These are phyloP conservation scores for Plectrocnemia conspersa DNA, from an alignment of 1,140 invertebrate species.

Conservation along the genomic window DNA sequence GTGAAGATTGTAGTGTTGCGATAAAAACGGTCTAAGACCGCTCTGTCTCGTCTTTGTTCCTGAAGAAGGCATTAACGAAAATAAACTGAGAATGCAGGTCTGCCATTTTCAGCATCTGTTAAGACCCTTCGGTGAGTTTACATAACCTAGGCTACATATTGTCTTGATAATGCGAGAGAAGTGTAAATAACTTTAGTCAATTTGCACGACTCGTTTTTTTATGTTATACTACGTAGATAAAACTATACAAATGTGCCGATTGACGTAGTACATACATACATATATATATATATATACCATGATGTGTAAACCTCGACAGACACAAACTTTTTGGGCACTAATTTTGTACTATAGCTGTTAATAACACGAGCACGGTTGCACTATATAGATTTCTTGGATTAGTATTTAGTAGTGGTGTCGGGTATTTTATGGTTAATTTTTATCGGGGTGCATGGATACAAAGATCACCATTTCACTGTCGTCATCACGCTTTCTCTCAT, in stretches of 20 bases:
- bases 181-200: too few species aligned
- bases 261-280: neutral
- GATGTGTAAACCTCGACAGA: conserved; percentile 16
- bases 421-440: too few species aligned
- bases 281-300: neutral
- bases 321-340: too few species aligned
- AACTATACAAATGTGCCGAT: neutral
- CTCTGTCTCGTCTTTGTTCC: neutral
- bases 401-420: too few species aligned
- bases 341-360: too few species aligned
- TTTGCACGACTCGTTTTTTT: too few species aligned
- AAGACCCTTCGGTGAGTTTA: conserved; percentile 51
- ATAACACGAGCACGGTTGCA: too few species aligned
- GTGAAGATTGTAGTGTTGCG: conserved; percentile 10
- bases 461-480: too few species aligned
- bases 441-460: too few species aligned
- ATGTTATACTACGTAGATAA: neutral
- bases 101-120: conserved; percentile 54
- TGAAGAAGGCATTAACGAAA: conserved; percentile 16
- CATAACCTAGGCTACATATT: conserved; percentile 11
- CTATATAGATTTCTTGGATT: too few species aligned
- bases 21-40: conserved; percentile 14
- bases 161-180: neutral
- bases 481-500: too few species aligned
- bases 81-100: conserved; percentile 52